Base-by-base conservation (phyloP, 2,888 invertebrate genomes). In the Imbricaverruca yamaguchii region DNA sequence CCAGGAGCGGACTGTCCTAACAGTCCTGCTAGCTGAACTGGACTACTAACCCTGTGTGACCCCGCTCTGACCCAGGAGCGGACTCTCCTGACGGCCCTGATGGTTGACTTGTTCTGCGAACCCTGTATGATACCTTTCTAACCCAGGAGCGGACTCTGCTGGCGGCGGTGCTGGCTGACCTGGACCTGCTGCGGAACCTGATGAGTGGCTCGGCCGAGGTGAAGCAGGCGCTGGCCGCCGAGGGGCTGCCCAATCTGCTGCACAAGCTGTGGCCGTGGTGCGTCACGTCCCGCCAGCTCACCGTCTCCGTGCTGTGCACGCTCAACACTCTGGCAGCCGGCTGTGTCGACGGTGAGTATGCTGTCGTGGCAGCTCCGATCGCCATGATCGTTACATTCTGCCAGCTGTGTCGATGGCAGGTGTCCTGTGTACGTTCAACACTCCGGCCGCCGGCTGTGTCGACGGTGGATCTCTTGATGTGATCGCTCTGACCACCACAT, bases 331-430 rank as follows among this genome's bases (percentile, higher is more conserved):
- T 85, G 23, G 89, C 88, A 10, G 88, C 82, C 8, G 89, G 84
- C 12, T 89, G 84, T 57, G 86, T 84, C 80, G 88, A 86, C 82
- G 88, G 87, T 83, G 86, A 87, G 78, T 87, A 86, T 77, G n/a
- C n/a, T n/a, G n/a, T n/a, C n/a, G n/a, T n/a, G n/a, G n/a, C n/a
- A n/a, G n/a, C n/a, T n/a, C n/a, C n/a, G n/a, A n/a, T n/a, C n/a
- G n/a, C n/a, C n/a, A n/a, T n/a, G n/a, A n/a, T n/a, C n/a, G n/a
- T n/a, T n/a, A n/a, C n/a, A n/a, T n/a, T n/a, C n/a, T n/a, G n/a
- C n/a, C n/a, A n/a, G 39, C 39, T 39, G 39, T 39, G 39, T 39
- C 39, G 39, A 39, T 1, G 39, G 39, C 4, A 39, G 39, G 39
- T 39, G 39, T 39, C 39, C 39, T 39, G 39, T 39, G n/a, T n/a